phyloP scores from a whole-genome alignment of 2,797 vertebrate genomes.

The Apodemus agrarius region DNA sequence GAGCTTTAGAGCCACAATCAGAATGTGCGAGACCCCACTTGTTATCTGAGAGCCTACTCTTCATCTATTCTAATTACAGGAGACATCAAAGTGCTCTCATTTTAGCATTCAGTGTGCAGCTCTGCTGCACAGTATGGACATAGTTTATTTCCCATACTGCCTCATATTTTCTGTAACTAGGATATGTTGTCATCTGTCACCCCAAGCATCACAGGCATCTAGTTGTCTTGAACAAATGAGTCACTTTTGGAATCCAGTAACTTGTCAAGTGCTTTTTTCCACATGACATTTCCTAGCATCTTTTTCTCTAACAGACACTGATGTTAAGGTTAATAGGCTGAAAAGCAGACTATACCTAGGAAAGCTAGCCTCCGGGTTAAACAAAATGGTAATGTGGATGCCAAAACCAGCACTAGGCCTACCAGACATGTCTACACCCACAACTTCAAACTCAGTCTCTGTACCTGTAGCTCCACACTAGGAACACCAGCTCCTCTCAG shows the following conservation, averaged over 20 bases:
- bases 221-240: background rate
- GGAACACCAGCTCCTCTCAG: background rate
- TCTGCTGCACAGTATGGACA: constrained; percentile 97
- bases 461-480: background rate
- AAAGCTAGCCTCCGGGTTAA: background rate
- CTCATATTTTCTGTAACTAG: constrained; percentile 95
- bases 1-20: constrained; percentile 98
- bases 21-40: constrained; percentile 97
- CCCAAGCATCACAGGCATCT: background rate
- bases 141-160: constrained; percentile 97
- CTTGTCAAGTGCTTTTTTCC: background rate
- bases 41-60: constrained; percentile 94
- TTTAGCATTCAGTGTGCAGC: constrained; percentile 96
- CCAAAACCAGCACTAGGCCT: background rate
- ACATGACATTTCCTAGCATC: background rate
- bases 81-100: constrained; percentile 99
- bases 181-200: constrained; percentile 94
- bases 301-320: background rate
- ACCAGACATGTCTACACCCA: background rate
- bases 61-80: constrained; percentile 95
- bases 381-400: background rate
- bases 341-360: background rate
- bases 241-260: background rate
- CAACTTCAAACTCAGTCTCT: background rate
- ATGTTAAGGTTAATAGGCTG: background rate